phyloP scores from a whole-genome alignment of 1,140 invertebrate genomes.

The Aphis gossypii region DNA sequence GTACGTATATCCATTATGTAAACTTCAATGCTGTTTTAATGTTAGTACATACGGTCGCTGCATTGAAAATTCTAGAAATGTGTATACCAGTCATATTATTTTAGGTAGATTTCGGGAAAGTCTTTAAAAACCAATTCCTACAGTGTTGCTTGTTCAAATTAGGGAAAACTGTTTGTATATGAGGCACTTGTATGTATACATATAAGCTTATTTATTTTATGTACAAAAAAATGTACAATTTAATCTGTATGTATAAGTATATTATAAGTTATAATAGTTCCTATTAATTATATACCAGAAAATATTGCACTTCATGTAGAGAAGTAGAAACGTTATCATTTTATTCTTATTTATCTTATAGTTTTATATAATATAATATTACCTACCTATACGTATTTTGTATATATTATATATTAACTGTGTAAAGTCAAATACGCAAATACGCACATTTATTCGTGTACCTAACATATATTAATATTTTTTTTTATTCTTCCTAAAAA shows the following conservation, averaged over 20 bases:
- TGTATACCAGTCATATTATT: too few relatives aligned
- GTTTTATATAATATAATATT: too few relatives aligned
- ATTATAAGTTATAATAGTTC: not conserved
- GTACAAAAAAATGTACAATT: too few relatives aligned
- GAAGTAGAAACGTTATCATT: not conserved
- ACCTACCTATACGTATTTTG: not conserved
- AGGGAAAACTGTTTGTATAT: too few relatives aligned
- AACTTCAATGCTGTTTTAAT: not conserved
- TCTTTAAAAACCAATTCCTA: too few relatives aligned
- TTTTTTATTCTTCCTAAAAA: slow-evolving; percentile 2
- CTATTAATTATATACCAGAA: not conserved
- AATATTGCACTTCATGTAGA: not conserved
- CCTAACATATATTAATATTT: not conserved
- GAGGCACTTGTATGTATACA: too few relatives aligned
- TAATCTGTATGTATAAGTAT: too few relatives aligned
- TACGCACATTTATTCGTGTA: not conserved
- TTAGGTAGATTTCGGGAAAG: too few relatives aligned
- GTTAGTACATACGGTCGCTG: not conserved
- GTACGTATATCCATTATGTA: too few relatives aligned
- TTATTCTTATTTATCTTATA: not conserved
- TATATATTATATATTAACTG: not conserved
- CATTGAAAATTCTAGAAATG: too few relatives aligned
- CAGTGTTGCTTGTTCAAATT: too few relatives aligned
- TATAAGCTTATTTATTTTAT: too few relatives aligned
- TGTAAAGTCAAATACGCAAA: not conserved